Evolutionary conservation across 2,113 vertebrate species (phyloP).

Genomic region (Climacteris rufus): DNA sequence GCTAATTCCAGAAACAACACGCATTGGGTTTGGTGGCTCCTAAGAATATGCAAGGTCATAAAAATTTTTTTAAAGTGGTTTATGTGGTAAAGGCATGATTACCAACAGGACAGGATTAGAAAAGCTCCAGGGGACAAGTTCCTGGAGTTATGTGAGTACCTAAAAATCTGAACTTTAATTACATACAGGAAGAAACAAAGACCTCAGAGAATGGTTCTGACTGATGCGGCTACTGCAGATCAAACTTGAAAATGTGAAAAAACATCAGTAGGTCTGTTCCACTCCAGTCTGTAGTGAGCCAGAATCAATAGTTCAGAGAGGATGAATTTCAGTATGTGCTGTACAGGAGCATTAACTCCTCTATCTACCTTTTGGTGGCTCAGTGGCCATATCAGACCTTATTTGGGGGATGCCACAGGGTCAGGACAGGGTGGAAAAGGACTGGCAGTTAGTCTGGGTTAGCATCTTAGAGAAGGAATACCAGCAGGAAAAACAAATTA

Average conservation of each 20-base stretch:
- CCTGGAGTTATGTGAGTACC: neutral
- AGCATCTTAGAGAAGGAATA: neutral
- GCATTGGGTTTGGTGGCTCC: neutral
- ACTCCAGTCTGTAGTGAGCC: neutral
- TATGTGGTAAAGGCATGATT: neutral
- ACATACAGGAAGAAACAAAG: neutral
- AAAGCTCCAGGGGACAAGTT: neutral
- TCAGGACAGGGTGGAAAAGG: neutral
- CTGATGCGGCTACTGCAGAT: neutral
- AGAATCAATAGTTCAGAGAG: neutral
- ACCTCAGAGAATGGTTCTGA: neutral
- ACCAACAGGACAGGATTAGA: neutral
- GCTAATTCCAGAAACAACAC: neutral
- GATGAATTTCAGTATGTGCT: neutral
- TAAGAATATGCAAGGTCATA: neutral
- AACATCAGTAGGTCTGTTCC: neutral
- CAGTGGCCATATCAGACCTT: neutral
- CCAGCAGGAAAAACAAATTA: constrained; percentile 2
- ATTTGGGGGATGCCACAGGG: neutral
- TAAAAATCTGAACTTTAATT: constrained; percentile 12
- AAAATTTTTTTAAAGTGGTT: neutral
- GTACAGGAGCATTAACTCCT: neutral
- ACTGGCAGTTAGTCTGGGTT: neutral
- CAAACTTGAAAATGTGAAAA: neutral
- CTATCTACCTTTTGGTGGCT: neutral